Base-by-base conservation (phyloP, 2,888 invertebrate species). In the Liopterus haemorrhoidalis region DNA sequence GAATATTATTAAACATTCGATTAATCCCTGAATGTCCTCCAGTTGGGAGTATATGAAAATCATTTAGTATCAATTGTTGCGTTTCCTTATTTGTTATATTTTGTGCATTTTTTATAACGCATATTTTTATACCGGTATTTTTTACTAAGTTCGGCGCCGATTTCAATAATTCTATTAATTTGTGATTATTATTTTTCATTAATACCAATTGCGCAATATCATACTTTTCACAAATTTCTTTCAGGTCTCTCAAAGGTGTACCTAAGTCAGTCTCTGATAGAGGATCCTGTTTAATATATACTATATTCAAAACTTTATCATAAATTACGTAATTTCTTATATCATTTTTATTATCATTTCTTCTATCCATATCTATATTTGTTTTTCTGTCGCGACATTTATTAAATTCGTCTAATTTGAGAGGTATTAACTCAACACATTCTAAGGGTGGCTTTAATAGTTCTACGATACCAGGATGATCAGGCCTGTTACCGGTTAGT, bases 1-100 rank as follows among this genome's bases (percentile, higher is more conserved):
- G 46, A 8, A 54, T 50, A 25, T 38, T 50, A 25, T 51, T 49
- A 38, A 45, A 50, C 50, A 52, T 54, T 2, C 52, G 36, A 37
- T 49, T 52, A 9, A 54, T 41, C 4, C 53, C 52, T 36, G 50
- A 49, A 46, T 55, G 53, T 21, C 53, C 54, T 28, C 54, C 51
- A 18, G 53, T 56, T 9, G 52, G 53, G 22, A 56, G 40, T 16
- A 51, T 37, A 35, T 38, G 38, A 15, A 28, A 35, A 15, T 35
- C 35, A 27, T 38, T 38, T 38, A 38, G 14, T 14, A 38, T 38
- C 24, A 38, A 38, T 12, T 11, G 5, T 12, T 12, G 5, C 6
- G 38, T 38, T 2, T 38, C 38, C 16, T 38, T 28, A 25, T 38
- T 12, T 2, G 8, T 12, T 9, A 38, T 12, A 14, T 12, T n/a